Conservation (phyloP, 1,140 invertebrate genomes). For the Chelonus insularis region DNA sequence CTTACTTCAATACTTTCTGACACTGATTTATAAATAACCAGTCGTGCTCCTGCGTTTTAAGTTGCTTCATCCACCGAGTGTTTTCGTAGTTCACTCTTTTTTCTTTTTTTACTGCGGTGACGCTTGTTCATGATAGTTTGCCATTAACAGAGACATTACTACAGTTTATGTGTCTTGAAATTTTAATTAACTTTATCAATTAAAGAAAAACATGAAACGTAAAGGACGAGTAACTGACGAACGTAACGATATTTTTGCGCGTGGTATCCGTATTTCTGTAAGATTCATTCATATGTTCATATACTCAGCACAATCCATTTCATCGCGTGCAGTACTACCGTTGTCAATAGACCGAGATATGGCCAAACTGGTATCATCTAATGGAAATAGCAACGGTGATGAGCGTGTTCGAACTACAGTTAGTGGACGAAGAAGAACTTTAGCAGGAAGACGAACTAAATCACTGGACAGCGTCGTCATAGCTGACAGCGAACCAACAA, state of each 20-base stretch:
- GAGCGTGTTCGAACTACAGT: slow-evolving; percentile 21
- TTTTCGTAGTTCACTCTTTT: slow-evolving; percentile 5
- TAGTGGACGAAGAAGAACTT: slow-evolving; percentile 35
- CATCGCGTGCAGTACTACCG: slow-evolving; percentile 54
- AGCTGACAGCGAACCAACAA: slow-evolving; percentile 55
- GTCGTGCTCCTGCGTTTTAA: slow-evolving; percentile 24
- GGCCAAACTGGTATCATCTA: slow-evolving; percentile 53
- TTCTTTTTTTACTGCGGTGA: slow-evolving; percentile 6
- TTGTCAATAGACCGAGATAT: slow-evolving; percentile 61
- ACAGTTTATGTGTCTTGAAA: background rate
- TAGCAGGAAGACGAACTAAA: slow-evolving; percentile 51
- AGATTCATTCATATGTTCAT: slow-evolving; percentile 28
- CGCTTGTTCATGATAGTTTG: background rate
- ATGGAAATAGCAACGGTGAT: slow-evolving; percentile 11
- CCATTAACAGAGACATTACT: background rate
- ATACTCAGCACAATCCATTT: slow-evolving; percentile 45
- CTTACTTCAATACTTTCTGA: slow-evolving; percentile 32
- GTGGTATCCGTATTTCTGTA: background rate
- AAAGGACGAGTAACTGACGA: background rate
- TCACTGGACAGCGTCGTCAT: slow-evolving; percentile 56
- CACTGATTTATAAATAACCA: slow-evolving; percentile 40
- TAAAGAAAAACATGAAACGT: slow-evolving; percentile 1
- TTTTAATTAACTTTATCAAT: background rate
- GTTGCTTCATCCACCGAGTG: background rate
- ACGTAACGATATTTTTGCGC: background rate